phyloP scores from a whole-genome alignment of 2,113 vertebrate species.

The Chloropsis cyanopogon region DNA sequence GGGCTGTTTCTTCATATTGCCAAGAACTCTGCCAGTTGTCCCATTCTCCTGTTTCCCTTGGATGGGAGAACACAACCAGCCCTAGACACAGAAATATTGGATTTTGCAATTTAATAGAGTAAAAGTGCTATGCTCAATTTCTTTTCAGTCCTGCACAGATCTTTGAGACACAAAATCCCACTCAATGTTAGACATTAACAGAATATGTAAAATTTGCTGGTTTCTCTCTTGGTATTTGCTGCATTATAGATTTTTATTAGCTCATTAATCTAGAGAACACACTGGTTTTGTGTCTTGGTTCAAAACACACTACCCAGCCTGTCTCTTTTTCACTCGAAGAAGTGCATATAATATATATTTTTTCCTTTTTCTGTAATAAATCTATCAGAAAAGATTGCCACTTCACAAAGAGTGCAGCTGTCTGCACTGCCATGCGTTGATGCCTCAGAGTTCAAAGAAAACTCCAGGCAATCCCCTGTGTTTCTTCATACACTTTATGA shows the following conservation, averaged over 20 bases:
- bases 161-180: neutral
- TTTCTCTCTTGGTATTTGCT: neutral
- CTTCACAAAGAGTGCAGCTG: neutral
- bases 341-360: neutral
- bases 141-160: neutral
- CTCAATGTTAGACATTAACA: neutral
- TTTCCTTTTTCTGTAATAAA: neutral
- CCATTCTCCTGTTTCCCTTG: neutral
- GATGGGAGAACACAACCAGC: neutral
- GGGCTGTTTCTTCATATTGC: neutral
- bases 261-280: neutral
- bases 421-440: neutral
- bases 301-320: neutral
- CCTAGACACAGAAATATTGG: neutral
- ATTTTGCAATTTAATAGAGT: neutral
- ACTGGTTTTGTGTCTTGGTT: neutral
- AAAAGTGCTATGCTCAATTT: neutral
- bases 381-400: neutral
- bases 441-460: slow-evolving; percentile 22
- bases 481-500: neutral
- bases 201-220: neutral
- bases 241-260: neutral
- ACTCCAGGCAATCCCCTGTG: slow-evolving; percentile 14
- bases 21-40: neutral
- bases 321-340: neutral